phyloP scores from a whole-genome alignment of 2,113 vertebrate species.

The Psophia crepitans region DNA sequence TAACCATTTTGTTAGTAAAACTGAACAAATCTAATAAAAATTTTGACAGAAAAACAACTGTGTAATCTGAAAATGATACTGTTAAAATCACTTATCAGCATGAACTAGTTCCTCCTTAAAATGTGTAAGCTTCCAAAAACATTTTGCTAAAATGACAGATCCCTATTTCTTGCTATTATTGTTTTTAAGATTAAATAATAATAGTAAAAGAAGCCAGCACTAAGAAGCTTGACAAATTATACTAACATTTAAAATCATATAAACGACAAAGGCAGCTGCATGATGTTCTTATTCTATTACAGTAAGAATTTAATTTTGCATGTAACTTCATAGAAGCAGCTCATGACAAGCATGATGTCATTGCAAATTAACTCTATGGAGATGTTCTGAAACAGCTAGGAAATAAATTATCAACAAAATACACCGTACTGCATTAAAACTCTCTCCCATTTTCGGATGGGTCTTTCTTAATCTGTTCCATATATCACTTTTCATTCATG shows the following conservation, averaged over 20 bases:
- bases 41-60: background rate
- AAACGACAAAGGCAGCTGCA: background rate
- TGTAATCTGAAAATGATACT: background rate
- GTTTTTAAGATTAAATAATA: background rate
- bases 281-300: background rate
- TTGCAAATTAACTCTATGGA: background rate
- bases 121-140: background rate
- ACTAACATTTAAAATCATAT: background rate
- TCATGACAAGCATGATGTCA: background rate
- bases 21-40: background rate
- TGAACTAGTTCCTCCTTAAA: background rate
- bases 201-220: background rate
- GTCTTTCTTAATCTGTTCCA: background rate
- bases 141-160: background rate
- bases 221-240: background rate
- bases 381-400: background rate
- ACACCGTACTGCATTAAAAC: background rate
- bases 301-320: background rate
- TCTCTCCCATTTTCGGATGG: background rate
- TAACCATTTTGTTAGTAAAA: background rate
- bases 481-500: background rate
- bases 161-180: background rate
- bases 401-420: background rate
- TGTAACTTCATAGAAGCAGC: background rate
- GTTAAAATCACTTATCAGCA: background rate